Evolutionary conservation across 2,888 invertebrate genomes (phyloP).

Genomic region (Pristionchus maxplancki): DNA sequence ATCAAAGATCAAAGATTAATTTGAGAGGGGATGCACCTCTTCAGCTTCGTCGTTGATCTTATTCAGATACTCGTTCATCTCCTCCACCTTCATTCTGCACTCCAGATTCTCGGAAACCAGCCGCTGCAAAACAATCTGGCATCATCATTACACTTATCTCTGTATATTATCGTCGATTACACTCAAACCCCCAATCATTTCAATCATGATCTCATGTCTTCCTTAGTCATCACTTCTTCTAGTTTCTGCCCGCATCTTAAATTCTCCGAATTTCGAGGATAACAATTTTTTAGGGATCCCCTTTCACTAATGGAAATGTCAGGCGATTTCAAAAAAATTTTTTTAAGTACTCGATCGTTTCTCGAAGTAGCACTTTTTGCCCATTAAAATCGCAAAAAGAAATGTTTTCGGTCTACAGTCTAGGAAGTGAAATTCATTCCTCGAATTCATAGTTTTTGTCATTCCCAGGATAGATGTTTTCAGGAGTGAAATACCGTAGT

Average conservation of each 20-base stretch:
- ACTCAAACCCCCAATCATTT: too few species aligned
- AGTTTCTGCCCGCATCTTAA: background rate
- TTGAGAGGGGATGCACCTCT: background rate
- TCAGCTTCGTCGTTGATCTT: conserved; percentile 46
- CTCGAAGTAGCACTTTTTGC: background rate
- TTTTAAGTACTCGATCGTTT: background rate
- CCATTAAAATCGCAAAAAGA: background rate
- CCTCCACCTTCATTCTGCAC: conserved; percentile 47
- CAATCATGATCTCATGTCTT: too few species aligned
- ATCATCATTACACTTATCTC: too few species aligned
- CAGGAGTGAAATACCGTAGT: background rate
- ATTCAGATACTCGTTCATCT: conserved; percentile 49
- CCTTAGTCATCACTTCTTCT: background rate
- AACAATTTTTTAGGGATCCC: background rate
- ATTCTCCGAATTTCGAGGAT: background rate
- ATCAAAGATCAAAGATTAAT: background rate
- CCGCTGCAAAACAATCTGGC: conserved; percentile 6
- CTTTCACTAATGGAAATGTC: background rate
- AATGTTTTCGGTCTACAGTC: background rate
- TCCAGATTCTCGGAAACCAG: conserved; percentile 45
- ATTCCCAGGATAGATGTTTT: background rate
- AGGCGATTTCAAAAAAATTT: background rate
- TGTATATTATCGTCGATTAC: background rate
- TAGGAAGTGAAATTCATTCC: background rate
- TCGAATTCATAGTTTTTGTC: background rate